Evolutionary conservation across 1,140 invertebrate species (phyloP), one percentile per base, ranked within the genome.

Genomic region (Drosophila pachea): DNA sequence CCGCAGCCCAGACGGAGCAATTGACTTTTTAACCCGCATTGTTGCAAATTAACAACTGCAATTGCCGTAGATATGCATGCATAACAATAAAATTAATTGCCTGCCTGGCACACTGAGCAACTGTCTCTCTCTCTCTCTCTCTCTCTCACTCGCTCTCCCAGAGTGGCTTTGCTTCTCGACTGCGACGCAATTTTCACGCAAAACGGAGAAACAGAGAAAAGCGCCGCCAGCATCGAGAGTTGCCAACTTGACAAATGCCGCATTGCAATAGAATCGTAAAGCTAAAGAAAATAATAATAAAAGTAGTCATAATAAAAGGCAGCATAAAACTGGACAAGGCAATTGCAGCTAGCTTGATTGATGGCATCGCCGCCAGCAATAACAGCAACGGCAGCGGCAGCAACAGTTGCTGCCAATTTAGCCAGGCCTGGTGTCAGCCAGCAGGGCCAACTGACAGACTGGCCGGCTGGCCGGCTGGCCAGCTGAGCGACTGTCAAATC

Each of bases 1-100:
- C 52, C 62, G 12, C 45, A 76, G 73, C 76, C 78, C 78, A 78
- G 76, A 64, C 79, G 73, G 73, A 73, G 68, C 73, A 72, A 76
- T 86, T 86, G 81, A 86, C 81, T 76, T 71, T 68, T 74, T 83
- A 78, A 76, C 76, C 81, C 71, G 79, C 79, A 73, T 78, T 62
- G 49, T 63, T 49, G 67, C 76, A 74, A 70, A 76, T 81, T 73
- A 73, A 60, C 14, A n/a, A 32, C 47, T 7, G 54, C 49, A 59
- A 42, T 50, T 59, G 66, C 66, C 74, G 61, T 62, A 70, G 73
- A 73, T 73, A 53, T 65, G 68, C 79, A 79, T 83, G 84, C 84
- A 73, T 67, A 75, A 61, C 60, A 58, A 69, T 84, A 67, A 86
- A 77, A 81, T 81, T 84, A 84, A 84, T 84, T 86, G 81, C 68